Evolutionary conservation across 2,888 invertebrate species (phyloP).

Genomic region (Steromphala cineraria): DNA sequence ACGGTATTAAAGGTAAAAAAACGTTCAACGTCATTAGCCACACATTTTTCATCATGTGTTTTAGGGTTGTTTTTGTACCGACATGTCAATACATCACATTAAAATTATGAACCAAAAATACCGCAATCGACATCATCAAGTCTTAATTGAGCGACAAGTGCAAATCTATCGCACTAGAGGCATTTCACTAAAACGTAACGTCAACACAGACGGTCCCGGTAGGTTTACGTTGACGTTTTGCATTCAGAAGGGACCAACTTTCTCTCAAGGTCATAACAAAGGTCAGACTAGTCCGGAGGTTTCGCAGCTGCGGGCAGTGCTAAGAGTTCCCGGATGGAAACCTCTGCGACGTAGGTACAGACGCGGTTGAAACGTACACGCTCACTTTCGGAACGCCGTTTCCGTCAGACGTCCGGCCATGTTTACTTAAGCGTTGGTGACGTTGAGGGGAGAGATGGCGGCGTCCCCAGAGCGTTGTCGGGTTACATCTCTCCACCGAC

Average conservation of each 20-base stretch:
- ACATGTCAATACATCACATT: background rate
- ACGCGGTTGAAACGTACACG: slow-evolving; percentile 11
- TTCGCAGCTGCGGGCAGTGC: background rate
- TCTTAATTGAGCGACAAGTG: slow-evolving; percentile 5
- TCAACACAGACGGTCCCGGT: background rate
- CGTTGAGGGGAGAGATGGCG: background rate
- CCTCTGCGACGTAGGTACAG: background rate
- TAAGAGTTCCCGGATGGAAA: background rate
- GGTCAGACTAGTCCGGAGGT: slow-evolving; percentile 11
- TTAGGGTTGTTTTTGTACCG: background rate
- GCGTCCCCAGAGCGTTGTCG: background rate
- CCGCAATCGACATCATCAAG: background rate
- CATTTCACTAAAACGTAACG: slow-evolving; percentile 11
- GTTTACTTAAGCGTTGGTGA: background rate
- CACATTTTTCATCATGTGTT: no score
- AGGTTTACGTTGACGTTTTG: background rate
- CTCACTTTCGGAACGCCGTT: background rate
- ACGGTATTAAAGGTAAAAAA: no score
- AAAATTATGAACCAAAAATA: background rate
- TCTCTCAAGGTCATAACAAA: background rate
- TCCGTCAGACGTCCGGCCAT: slow-evolving; percentile 10
- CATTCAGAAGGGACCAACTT: background rate
- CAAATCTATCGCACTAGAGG: background rate
- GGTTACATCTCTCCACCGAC: background rate
- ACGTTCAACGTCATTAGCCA: no score